Conservation (phyloP, 2,113 vertebrate genomes). For the Trinectes maculatus region DNA sequence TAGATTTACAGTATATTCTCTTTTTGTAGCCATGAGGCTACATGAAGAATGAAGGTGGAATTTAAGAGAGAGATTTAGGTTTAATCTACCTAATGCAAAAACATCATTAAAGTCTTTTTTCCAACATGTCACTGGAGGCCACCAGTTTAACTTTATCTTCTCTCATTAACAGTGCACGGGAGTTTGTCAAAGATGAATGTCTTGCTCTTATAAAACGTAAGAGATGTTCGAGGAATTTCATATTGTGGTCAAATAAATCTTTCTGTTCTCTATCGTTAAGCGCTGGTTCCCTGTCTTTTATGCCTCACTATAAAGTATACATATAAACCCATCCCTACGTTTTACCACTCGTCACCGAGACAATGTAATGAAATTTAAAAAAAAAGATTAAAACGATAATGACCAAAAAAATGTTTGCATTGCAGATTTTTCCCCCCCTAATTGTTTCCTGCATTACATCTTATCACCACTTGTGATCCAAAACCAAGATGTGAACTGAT, state of each 20-base stretch:
- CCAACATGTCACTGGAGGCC: constrained; percentile 40
- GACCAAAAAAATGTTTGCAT: not conserved
- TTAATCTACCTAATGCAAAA: constrained; percentile 73
- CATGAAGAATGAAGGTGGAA: constrained; percentile 48
- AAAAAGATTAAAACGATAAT: not conserved
- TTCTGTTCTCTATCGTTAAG: not conserved
- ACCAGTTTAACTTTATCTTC: constrained; percentile 50
- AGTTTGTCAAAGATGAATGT: constrained; percentile 48
- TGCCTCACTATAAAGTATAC: not conserved
- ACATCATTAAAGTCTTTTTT: constrained; percentile 60
- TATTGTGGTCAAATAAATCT: not conserved
- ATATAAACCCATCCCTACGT: not conserved
- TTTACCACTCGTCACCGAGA: not conserved
- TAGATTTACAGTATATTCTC: constrained; percentile 54
- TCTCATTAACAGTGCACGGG: constrained; percentile 54
- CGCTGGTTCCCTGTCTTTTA: not conserved
- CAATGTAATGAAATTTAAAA: not conserved
- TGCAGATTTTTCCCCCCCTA: no score
- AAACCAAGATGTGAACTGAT: not conserved
- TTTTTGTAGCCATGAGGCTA: constrained; percentile 38
- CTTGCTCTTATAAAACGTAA: constrained; percentile 4
- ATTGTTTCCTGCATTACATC: not conserved
- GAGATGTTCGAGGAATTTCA: not conserved
- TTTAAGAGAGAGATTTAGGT: constrained; percentile 30
- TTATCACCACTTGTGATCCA: not conserved